These are phyloP conservation scores for Thunnus maccoyii DNA, from an alignment of 2,113 vertebrate genomes.

Conservation along the genomic window DNA sequence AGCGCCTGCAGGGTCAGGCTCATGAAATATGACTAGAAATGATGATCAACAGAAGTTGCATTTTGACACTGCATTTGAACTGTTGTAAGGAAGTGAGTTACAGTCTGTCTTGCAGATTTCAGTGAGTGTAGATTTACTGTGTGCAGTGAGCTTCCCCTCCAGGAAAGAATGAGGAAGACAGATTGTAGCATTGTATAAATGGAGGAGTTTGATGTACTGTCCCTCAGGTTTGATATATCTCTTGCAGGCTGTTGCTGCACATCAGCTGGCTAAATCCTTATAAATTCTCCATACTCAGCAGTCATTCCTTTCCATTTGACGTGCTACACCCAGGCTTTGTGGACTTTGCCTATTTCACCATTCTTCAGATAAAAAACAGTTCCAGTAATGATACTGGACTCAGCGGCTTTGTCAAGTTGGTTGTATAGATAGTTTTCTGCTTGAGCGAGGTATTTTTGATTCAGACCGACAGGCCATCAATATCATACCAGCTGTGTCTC, in stretches of 20 bases:
- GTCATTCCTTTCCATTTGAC: conserved; percentile 19
- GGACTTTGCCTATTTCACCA: conserved; percentile 8
- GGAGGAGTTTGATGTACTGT: conserved; percentile 31
- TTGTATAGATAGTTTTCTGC: conserved; percentile 32
- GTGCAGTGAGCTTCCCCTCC: conserved; percentile 26
- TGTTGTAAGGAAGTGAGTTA: conserved; percentile 52
- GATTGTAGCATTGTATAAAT: conserved; percentile 26
- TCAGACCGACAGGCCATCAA: conserved; percentile 31
- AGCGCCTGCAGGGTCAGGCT: neutral
- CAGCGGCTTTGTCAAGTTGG: conserved; percentile 27
- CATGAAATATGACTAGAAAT: conserved; percentile 60
- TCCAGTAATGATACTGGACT: conserved; percentile 8
- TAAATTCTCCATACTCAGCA: conserved; percentile 17
- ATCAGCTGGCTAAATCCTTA: conserved; percentile 1
- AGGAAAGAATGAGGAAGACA: conserved; percentile 40
- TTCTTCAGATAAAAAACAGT: conserved; percentile 16
- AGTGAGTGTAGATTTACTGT: conserved; percentile 55
- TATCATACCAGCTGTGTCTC: conserved; percentile 38
- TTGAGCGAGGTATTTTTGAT: conserved; percentile 36
- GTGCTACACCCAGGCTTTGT: neutral
- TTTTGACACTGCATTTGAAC: conserved; percentile 46
- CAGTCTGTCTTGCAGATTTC: conserved; percentile 37
- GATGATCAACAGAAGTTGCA: conserved; percentile 43
- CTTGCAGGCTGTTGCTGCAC: conserved; percentile 13
- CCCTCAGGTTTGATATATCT: conserved; percentile 18